phyloP scores from a whole-genome alignment of 2,113 vertebrate species.

The Passer domesticus region DNA sequence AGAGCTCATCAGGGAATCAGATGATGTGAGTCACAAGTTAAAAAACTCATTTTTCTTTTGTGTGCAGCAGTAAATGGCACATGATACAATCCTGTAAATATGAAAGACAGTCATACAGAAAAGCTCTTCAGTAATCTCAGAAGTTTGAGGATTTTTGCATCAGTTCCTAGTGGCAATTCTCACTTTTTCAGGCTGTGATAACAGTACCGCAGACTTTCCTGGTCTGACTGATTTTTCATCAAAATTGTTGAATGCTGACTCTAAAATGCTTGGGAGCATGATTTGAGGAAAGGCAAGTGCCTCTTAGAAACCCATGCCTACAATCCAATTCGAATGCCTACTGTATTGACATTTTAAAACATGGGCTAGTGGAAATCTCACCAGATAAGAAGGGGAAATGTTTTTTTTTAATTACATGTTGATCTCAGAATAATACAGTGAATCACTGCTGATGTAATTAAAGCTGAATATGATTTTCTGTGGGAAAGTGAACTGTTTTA shows the following conservation, averaged over 20 bases:
- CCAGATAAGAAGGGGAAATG: background rate
- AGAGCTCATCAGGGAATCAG: slow-evolving; percentile 96
- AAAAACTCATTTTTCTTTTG: slow-evolving; percentile 10
- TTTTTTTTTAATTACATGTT: background rate
- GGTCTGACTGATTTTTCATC: background rate
- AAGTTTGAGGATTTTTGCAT: background rate
- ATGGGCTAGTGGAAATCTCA: background rate
- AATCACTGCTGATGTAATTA: background rate
- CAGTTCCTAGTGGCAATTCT: background rate
- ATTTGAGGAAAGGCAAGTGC: background rate
- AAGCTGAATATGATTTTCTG: background rate
- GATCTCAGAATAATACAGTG: background rate
- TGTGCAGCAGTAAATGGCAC: background rate
- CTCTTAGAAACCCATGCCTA: background rate
- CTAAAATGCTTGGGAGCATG: background rate
- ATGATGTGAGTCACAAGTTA: slow-evolving; percentile 86
- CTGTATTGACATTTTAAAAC: background rate
- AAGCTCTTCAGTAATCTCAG: background rate
- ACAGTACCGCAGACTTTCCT: background rate
- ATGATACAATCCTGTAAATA: background rate
- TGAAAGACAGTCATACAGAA: background rate
- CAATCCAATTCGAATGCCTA: background rate
- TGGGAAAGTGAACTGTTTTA: background rate
- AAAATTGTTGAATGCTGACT: background rate
- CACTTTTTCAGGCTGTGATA: background rate